These are phyloP conservation scores for Sylvicola cinctus DNA, from an alignment of 2,888 invertebrate genomes.

Conservation along the genomic window DNA sequence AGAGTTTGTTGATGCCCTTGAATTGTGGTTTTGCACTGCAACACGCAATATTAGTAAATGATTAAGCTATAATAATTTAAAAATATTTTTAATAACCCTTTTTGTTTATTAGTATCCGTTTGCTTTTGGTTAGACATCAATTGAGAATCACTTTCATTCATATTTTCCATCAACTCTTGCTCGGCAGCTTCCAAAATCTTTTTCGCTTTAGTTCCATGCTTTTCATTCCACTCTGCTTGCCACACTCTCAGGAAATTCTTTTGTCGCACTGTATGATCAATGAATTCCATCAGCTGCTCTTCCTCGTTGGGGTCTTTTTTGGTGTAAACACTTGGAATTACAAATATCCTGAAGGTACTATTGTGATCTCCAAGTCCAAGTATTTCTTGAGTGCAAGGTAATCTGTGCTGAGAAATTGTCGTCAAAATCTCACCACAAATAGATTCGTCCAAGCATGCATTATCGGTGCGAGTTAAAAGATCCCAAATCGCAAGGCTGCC, in stretches of 20 bases:
- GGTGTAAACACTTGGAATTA: conserved; percentile 33
- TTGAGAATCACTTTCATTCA: conserved; percentile 7
- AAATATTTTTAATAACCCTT: conserved; percentile 3
- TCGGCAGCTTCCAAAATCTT: too few relatives aligned
- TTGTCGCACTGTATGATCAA: neutral
- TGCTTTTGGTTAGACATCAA: conserved; percentile 2
- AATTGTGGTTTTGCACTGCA: neutral
- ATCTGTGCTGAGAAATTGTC: conserved; percentile 35
- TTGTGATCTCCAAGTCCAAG: conserved; percentile 46
- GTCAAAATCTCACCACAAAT: conserved; percentile 49
- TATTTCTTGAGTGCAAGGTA: conserved; percentile 33
- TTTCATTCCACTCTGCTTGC: too few relatives aligned
- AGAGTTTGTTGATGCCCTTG: conserved; percentile 10
- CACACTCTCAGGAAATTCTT: too few relatives aligned
- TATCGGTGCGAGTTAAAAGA: conserved; percentile 28
- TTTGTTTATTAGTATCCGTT: too few relatives aligned
- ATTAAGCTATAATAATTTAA: conserved; percentile 2
- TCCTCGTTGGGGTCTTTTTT: conserved; percentile 24
- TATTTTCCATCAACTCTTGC: conserved; percentile 3
- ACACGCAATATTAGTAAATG: conserved; percentile 1
- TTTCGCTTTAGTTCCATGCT: too few relatives aligned
- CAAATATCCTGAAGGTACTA: conserved; percentile 43
- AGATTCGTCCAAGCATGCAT: conserved; percentile 40
- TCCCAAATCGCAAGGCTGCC: conserved; percentile 70
- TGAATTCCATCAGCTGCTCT: conserved; percentile 11